Evolutionary conservation across 2,888 invertebrate species (phyloP), one percentile per base, ranked within the genome.

Genomic region (Myathropa florea): DNA sequence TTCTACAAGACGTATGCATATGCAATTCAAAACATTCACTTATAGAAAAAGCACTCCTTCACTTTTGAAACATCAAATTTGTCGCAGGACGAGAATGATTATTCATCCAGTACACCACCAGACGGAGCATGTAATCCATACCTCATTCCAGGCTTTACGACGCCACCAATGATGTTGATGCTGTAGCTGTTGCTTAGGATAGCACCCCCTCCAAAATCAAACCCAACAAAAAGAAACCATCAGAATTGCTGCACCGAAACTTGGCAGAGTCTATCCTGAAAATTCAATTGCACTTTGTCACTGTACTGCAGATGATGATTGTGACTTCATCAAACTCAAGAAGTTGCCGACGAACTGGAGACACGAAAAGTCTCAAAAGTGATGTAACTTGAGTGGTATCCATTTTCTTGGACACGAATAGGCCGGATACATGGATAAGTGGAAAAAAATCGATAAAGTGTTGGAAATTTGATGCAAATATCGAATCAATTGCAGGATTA

Each of bases 201-300:
- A 70, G 81, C 85, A 85, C 72, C 77, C 71, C 77, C 85, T 82
- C 77, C 73, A 64, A 70, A 73, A 73, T 59, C 53, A 33, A 59
- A 70, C 46, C 63, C 14, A 26, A 30, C 9, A 71, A 59, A n/a
- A 63, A 53, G 26, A 6, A 14, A n/a, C 61, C 24, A 26, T 36
- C 33, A 70, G n/a, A 61, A 57, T 18, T 81, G 71, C 73, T 61
- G 23, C 26, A 18, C 10, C n/a, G 3, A 33, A 12, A 33, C 33
- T 33, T 33, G 33, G 33, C 33, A 33, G 2, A 33, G 33, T 33
- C 9, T 18, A 39, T 63, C 12, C 61, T 24, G 53, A 63, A 77
- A 68, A 64, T 77, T 57, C 73, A 78, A 86, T 21, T 86, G 85
- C 85, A 86, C 72, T 84, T 84, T 81, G 65, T 71, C 84, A 67